Conservation (phyloP, 2,113 vertebrate genomes). For the Talpa occidentalis region DNA sequence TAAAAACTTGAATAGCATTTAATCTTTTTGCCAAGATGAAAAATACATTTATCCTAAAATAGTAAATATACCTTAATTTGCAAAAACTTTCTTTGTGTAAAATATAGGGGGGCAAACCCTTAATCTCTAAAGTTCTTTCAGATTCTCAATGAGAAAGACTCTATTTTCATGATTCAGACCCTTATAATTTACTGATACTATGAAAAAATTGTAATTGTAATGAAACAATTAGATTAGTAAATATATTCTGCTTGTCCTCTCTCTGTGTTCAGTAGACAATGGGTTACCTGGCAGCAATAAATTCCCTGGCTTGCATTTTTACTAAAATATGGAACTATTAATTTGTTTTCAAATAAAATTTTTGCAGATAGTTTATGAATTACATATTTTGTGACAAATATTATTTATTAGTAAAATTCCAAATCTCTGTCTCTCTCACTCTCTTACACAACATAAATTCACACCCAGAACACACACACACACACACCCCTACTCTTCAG, state of each 20-base stretch:
- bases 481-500: not conserved
- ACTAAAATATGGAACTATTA: not conserved
- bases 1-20: constrained; percentile 3
- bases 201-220: constrained; percentile 46
- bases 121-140: constrained; percentile 5
- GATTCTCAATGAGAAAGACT: not conserved
- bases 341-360: not conserved
- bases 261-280: constrained; percentile 48
- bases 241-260: constrained; percentile 20
- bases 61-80: not conserved
- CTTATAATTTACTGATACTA: constrained; percentile 40
- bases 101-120: not conserved
- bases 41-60: not conserved
- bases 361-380: constrained; percentile 44
- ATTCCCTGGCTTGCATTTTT: constrained; percentile 49
- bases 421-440: constrained; percentile 7
- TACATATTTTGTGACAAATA: constrained; percentile 52
- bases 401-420: constrained; percentile 51
- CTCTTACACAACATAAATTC: not conserved
- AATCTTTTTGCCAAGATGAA: not conserved
- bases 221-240: constrained; percentile 37
- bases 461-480: not conserved
- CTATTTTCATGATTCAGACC: not conserved
- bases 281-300: constrained; percentile 47
- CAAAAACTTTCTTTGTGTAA: constrained; percentile 39